Conservation (phyloP, 2,888 invertebrate genomes). For the Cephus spinipes region DNA sequence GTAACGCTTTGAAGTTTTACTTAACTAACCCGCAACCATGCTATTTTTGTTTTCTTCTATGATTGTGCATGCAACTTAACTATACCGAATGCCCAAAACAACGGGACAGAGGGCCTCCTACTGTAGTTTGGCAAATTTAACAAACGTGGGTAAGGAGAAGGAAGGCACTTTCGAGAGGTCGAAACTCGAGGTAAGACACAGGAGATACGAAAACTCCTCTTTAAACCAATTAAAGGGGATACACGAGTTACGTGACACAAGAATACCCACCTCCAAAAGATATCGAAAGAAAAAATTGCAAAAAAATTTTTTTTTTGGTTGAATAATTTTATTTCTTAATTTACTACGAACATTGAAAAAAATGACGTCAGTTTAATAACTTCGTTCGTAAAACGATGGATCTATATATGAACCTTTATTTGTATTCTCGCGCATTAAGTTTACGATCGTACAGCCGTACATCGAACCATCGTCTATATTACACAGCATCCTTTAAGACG, state of each 20-base stretch:
- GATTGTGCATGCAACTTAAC: conserved; percentile 23
- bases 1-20: conserved; percentile 2
- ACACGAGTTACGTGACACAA: neutral
- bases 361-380: neutral
- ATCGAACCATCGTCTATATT: neutral
- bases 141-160: conserved; percentile 50
- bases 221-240: neutral
- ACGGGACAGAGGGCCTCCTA: conserved; percentile 61
- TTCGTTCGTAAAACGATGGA: neutral
- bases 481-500: neutral
- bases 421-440: neutral
- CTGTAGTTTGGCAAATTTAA: conserved; percentile 64
- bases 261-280: no score
- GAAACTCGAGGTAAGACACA: conserved; percentile 53
- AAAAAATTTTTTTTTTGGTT: no score
- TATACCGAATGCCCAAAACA: conserved; percentile 29
- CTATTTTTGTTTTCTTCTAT: conserved; percentile 21
- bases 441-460: neutral
- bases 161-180: conserved; percentile 34
- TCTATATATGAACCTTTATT: neutral
- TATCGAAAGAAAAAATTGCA: no score
- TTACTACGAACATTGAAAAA: no score
- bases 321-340: no score
- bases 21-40: conserved; percentile 18
- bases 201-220: conserved; percentile 15